Base-by-base conservation (phyloP, 23 tunicate genomes). In the Halocynthia roretzi region DNA sequence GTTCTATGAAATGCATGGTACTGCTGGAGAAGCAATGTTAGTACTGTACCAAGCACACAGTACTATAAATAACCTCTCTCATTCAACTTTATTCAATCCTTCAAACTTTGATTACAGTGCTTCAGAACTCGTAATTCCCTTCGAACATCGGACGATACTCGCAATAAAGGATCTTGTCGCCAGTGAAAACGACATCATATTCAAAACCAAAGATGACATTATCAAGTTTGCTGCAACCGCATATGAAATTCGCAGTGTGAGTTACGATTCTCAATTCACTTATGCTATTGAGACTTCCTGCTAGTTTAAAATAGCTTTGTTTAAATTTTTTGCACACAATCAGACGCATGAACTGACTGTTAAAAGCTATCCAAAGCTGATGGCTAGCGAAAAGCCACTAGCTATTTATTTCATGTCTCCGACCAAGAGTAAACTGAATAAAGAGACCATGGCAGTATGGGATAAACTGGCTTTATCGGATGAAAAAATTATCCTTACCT, bases 11-110 rank as follows among this genome's bases (percentile, higher is more conserved):
- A 78, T 72, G 6, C 75, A 72, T 44, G 85, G 66, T 53, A 68
- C 50, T 15, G 85, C 50, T 23, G 77, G 69, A 5, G 57, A 80
- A 67, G 22, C 70, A 10, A 68, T 80, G 83, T 80, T 8, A 80
- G 65, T 10, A 8, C 48, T 54, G 5, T 56, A 14, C 22, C 19
- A 6, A 8, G 10, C 20, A 19, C 22, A 9, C 15, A 7, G 54
- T 74, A 52, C 12, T 53, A 10, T 0, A 50, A 74, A 14, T 5
- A n/a, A 20, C 58, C 18, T 75, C 22, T 54, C 6, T 44, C 66
- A 75, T 57, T 75, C 5, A 65, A 11, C 31, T 65, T 65, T 65
- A 50, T 4, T 21, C 21, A 11, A 21, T 67, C 2, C 15, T 21
- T 20, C 23, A 1, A 21, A 21, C 48, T 5, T 14, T 4, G 2